These are phyloP conservation scores for Vesta saturnalis DNA, from an alignment of 2,888 invertebrate genomes.

Conservation along the genomic window DNA sequence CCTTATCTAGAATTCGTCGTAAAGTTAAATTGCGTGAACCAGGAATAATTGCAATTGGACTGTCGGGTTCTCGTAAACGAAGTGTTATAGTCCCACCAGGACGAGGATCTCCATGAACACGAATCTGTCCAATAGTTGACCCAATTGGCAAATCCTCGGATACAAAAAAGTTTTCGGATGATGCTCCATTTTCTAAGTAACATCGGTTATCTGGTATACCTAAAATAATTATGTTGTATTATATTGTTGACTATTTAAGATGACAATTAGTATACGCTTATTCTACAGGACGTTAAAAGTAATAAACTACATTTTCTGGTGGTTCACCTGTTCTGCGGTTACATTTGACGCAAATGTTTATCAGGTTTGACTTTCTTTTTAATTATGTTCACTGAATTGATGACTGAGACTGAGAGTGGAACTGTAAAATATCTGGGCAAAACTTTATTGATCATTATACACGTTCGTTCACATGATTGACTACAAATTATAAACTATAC, in stretches of 20 bases:
- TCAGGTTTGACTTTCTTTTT: too few species aligned
- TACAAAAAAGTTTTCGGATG: conserved; percentile 91
- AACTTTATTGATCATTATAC: too few species aligned
- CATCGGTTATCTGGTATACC: conserved; percentile 86
- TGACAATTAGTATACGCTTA: too few species aligned
- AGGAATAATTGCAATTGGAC: conserved; percentile 80
- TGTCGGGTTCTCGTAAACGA: conserved; percentile 79
- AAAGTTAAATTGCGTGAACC: conserved; percentile 85
- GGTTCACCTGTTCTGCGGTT: too few species aligned
- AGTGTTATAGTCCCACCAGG: conserved; percentile 81
- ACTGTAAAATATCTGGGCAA: too few species aligned
- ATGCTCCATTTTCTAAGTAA: conserved; percentile 89
- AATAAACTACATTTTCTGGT: too few species aligned
- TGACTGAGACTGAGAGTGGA: too few species aligned
- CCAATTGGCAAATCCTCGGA: conserved; percentile 86
- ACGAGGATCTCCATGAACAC: conserved; percentile 84
- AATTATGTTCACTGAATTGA: too few species aligned
- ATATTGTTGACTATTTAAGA: background rate
- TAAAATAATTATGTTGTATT: conserved; percentile 52
- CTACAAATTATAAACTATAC: too few species aligned
- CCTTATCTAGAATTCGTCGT: conserved; percentile 82
- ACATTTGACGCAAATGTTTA: too few species aligned
- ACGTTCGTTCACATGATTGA: too few species aligned
- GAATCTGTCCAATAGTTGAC: conserved; percentile 79
- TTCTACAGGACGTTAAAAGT: too few species aligned